phyloP scores from a whole-genome alignment of 2,888 invertebrate species.

The Diaprepes abbreviatus region DNA sequence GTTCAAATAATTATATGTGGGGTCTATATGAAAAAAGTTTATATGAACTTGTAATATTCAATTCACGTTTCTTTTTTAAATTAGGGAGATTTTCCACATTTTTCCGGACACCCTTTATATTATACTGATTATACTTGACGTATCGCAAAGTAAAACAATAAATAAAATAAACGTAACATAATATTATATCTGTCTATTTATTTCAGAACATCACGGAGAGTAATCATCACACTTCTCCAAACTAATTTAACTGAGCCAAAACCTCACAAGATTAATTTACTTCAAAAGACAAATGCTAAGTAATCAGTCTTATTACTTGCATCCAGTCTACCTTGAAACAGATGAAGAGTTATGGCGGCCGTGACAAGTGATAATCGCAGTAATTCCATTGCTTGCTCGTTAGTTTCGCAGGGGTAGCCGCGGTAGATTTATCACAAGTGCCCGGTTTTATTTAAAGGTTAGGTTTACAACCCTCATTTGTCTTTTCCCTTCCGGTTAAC shows the following conservation, averaged over 20 bases:
- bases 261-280: constrained; percentile 10
- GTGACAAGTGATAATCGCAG: constrained; percentile 68
- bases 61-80: too few relatives aligned
- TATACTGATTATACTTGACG: too few relatives aligned
- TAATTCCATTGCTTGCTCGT: constrained; percentile 66
- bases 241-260: background rate
- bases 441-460: constrained; percentile 63
- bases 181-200: too few relatives aligned
- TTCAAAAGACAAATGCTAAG: constrained; percentile 22
- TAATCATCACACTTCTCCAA: background rate
- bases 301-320: constrained; percentile 44
- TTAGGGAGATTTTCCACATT: too few relatives aligned
- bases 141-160: too few relatives aligned
- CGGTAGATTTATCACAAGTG: constrained; percentile 66
- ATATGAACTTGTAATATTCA: too few relatives aligned
- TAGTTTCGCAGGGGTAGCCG: constrained; percentile 56
- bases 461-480: constrained; percentile 63
- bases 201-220: too few relatives aligned
- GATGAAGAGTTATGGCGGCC: constrained; percentile 66
- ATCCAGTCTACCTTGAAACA: constrained; percentile 55
- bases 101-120: too few relatives aligned
- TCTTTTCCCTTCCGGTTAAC: constrained; percentile 53
- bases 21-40: too few relatives aligned
- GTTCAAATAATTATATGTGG: too few relatives aligned
- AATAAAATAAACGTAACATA: too few relatives aligned